Evolutionary conservation across 2,797 vertebrate genomes (phyloP), one percentile per base, ranked within the genome.

Genomic region (Sebastolobus alascanus): DNA sequence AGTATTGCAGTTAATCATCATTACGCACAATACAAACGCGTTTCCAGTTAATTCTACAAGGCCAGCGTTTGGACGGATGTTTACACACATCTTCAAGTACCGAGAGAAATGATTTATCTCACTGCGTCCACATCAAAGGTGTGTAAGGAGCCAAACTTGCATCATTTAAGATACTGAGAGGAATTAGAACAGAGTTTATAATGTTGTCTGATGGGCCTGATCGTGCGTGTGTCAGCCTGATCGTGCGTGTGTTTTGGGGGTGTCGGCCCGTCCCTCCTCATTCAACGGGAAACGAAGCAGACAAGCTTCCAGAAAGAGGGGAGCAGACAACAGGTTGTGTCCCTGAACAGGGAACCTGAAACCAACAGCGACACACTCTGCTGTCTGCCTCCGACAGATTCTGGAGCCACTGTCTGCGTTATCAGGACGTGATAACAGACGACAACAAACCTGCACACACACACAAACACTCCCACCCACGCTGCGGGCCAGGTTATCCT

Each of bases 391-490:
- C 85, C 86, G 80, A 94, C 87, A 95, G 94, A 94, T 93, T 79
- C 87, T 94, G 95, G 96, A 94, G 95, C 94, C 95, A 87, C 94
- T 87, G 94, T 88, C 91, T 83, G 91, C 65, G 81, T 95, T 96
- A 96, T 96, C 95, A 79, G 92, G 83, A 94, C 73, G 91, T 90
- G 96, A 96, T 96, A 96, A 96, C 94, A 94, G 95, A 95, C 81
- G 93, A 95, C 95, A 95, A 95, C 95, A 94, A 94, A 95, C 92
- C 92, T 87, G 76, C 86, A 77, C 60, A 77, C 50, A 77, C 50
- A 73, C 70, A 56, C 61, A 66, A 37, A 9, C 58, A 61, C 87
- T 87, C 93, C 91, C 94, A 94, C 92, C 87, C 92, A 94, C 85
- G 85, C 89, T 89, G 89, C 88, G 65, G 87, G 84, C 84, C 86